phyloP scores from a whole-genome alignment of 2,888 invertebrate species.

The Caenorhabditis panamensis region DNA sequence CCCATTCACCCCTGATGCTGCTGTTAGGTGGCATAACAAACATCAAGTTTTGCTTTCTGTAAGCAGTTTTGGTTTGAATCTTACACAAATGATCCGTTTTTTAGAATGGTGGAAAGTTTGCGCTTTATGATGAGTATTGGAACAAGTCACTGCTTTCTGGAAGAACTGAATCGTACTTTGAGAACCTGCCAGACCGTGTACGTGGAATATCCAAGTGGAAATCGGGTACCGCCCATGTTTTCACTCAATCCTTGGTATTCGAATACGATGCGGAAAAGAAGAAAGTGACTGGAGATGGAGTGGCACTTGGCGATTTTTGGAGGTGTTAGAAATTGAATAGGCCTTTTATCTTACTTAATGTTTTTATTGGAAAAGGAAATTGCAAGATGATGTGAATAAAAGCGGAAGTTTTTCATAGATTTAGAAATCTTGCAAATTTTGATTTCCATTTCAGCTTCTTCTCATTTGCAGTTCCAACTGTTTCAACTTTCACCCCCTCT shows the following conservation, averaged over 20 bases:
- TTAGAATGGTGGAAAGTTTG: conserved; percentile 68
- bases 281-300: conserved; percentile 55
- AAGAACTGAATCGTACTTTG: conserved; percentile 58
- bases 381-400: not conserved
- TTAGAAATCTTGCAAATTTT: no score
- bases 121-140: conserved; percentile 70
- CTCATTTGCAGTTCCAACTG: not conserved
- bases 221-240: conserved; percentile 53
- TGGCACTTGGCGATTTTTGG: conserved; percentile 59
- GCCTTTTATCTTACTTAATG: not conserved
- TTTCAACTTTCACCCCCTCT: conserved; percentile 2
- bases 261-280: conserved; percentile 60
- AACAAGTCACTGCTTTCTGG: conserved; percentile 68
- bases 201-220: conserved; percentile 63
- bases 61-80: not conserved
- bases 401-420: not conserved
- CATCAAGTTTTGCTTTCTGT: conserved; percentile 68
- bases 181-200: conserved; percentile 67
- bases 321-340: conserved; percentile 26
- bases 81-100: conserved; percentile 4
- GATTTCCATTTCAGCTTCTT: no score
- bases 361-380: not conserved
- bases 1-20: conserved; percentile 63
- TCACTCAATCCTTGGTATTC: conserved; percentile 61
- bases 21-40: conserved; percentile 66